A percentile compares a stretch with the other conserved stretches of the same genome.
Evolutionary conservation across 1,140 invertebrate species (phyloP).

Genomic region (Pollicipes pollicipes): DNA sequence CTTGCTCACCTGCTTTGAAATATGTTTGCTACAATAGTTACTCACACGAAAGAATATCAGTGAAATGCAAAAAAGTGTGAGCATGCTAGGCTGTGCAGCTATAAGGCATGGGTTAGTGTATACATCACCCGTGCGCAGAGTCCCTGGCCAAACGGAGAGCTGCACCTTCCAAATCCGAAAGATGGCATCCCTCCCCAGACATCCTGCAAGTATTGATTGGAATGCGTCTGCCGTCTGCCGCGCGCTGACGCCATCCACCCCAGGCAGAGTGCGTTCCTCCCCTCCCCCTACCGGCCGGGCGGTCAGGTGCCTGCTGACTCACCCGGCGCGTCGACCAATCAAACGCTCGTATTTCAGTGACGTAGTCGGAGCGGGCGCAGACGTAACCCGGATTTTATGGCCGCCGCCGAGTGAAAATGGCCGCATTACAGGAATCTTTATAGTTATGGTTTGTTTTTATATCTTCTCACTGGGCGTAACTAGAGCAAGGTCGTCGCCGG

Average conservation of each 20-base stretch:
- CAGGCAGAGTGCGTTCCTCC: neutral
- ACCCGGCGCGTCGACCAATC: neutral
- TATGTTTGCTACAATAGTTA: too few species aligned
- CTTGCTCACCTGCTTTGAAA: too few species aligned
- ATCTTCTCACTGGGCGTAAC: neutral
- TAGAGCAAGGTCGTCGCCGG: neutral
- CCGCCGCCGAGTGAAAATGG: slow-evolving; percentile 1
- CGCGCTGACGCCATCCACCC: neutral
- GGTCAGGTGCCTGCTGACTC: neutral
- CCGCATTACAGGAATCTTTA: neutral
- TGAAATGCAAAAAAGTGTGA: too few species aligned
- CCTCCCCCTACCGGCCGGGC: neutral
- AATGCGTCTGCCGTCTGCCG: neutral
- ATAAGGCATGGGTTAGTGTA: too few species aligned
- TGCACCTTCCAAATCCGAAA: too few species aligned
- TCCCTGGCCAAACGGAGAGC: too few species aligned
- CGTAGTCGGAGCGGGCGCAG: neutral
- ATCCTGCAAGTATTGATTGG: neutral
- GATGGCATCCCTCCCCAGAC: neutral
- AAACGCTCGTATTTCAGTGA: slow-evolving; percentile 1
- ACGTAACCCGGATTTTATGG: neutral
- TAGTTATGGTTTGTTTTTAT: neutral
- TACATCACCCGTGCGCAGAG: too few species aligned
- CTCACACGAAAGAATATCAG: too few species aligned
- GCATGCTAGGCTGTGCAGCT: too few species aligned